Conservation (phyloP, 23 tunicate genomes). For the Trididemnum clinides region DNA sequence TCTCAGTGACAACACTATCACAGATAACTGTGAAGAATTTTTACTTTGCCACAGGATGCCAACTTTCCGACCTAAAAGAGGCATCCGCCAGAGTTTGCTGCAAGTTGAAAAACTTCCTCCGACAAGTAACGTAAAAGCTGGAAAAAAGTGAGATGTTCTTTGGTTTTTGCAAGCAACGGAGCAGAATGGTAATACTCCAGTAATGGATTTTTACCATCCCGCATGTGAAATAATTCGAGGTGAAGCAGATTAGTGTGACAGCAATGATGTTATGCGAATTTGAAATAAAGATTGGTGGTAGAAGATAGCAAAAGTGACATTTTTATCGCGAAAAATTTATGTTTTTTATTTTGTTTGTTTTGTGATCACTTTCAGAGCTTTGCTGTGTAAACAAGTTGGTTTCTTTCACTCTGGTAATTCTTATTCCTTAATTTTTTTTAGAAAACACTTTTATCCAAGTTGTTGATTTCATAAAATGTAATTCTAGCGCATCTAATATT, state of each 20-base stretch:
- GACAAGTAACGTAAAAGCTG: neutral
- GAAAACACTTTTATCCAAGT: no score
- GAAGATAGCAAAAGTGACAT: neutral
- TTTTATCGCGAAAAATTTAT: neutral
- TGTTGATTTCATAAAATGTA: no score
- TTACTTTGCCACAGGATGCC: constrained; percentile 1
- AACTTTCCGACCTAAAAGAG: constrained; percentile 2
- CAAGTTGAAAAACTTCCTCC: constrained; percentile 1
- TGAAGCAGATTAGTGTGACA: neutral
- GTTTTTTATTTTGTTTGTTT: no score
- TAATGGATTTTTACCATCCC: neutral
- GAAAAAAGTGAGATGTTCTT: constrained; percentile 6
- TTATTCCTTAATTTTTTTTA: no score
- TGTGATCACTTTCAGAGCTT: no score
- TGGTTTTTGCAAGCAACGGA: constrained; percentile 14
- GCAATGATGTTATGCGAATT: neutral
- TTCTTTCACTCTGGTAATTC: no score
- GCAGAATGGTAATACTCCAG: neutral
- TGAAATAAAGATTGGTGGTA: neutral
- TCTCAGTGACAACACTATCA: neutral
- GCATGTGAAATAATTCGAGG: neutral
- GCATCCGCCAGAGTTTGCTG: neutral
- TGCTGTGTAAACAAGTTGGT: no score
- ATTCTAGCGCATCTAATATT: no score
- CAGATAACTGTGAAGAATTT: constrained; percentile 1